Percentiles rank a stretch among this genome's conserved stretches.
Conservation (phyloP, 2,113 vertebrate species). For the Crypturellus undulatus region DNA sequence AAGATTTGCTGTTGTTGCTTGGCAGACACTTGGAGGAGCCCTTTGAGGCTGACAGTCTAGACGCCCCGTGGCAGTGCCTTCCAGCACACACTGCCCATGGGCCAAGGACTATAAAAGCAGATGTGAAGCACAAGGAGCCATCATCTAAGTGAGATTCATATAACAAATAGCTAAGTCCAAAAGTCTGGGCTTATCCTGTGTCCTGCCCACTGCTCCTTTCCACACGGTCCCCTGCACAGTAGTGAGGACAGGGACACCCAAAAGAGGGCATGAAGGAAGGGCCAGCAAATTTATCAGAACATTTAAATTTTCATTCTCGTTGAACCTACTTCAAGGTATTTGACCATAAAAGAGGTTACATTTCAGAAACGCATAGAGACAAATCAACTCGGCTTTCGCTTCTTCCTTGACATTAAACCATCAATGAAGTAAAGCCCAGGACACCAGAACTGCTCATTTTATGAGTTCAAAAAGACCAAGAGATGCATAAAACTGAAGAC, state of each 20-base stretch:
- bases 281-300: not conserved
- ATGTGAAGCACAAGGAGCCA: not conserved
- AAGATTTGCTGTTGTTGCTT: not conserved
- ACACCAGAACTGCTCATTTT: not conserved
- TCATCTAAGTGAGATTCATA: not conserved
- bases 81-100: not conserved
- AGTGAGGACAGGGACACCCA: not conserved
- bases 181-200: too few species aligned
- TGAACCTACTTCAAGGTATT: not conserved
- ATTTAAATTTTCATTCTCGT: not conserved
- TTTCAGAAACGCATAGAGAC: not conserved
- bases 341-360: not conserved
- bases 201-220: not conserved
- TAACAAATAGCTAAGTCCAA: not conserved
- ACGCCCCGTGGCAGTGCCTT: not conserved
- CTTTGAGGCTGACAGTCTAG: not conserved
- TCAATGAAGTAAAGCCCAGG: not conserved
- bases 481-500: not conserved
- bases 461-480: not conserved
- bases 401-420: not conserved
- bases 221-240: rapidly evolving
- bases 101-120: not conserved
- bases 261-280: not conserved
- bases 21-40: not conserved
- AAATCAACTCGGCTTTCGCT: not conserved